phyloP scores from a whole-genome alignment of 2,888 invertebrate genomes.

The Baccha elongata region DNA sequence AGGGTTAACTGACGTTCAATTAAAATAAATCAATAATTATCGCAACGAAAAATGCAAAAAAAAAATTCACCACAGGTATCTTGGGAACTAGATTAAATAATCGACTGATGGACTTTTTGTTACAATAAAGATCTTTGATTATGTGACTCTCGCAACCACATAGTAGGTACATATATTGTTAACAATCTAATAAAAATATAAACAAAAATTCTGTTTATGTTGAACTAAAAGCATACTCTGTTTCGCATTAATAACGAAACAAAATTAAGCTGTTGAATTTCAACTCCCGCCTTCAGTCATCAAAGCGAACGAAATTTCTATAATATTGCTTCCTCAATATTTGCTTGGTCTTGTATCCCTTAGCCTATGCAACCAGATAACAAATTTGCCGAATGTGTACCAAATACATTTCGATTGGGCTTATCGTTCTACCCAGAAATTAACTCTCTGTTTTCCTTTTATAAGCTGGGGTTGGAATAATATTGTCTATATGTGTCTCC shows the following conservation, averaged over 20 bases:
- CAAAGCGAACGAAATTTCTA: background rate
- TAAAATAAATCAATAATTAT: no score
- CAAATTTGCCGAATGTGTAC: slow-evolving; percentile 63
- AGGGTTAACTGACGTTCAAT: no score
- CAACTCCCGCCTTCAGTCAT: background rate
- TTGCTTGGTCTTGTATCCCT: background rate
- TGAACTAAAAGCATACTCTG: slow-evolving; percentile 11
- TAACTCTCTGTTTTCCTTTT: background rate
- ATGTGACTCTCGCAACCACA: no score
- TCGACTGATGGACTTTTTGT: no score
- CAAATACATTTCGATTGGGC: slow-evolving; percentile 67
- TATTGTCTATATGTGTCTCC: slow-evolving; percentile 5
- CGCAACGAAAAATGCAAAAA: no score
- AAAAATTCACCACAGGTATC: no score
- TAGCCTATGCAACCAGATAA: slow-evolving; percentile 13
- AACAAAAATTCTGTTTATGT: background rate
- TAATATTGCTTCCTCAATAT: slow-evolving; percentile 5
- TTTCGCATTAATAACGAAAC: slow-evolving; percentile 7
- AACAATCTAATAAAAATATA: background rate
- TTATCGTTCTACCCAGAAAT: slow-evolving; percentile 24
- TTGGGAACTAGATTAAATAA: no score
- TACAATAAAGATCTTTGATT: no score
- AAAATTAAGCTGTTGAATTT: slow-evolving; percentile 28
- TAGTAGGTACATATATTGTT: no score
- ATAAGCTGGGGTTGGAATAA: slow-evolving; percentile 36